These are phyloP conservation scores for Pseudoatta argentina DNA, from an alignment of 1,140 invertebrate species.

Conservation along the genomic window DNA sequence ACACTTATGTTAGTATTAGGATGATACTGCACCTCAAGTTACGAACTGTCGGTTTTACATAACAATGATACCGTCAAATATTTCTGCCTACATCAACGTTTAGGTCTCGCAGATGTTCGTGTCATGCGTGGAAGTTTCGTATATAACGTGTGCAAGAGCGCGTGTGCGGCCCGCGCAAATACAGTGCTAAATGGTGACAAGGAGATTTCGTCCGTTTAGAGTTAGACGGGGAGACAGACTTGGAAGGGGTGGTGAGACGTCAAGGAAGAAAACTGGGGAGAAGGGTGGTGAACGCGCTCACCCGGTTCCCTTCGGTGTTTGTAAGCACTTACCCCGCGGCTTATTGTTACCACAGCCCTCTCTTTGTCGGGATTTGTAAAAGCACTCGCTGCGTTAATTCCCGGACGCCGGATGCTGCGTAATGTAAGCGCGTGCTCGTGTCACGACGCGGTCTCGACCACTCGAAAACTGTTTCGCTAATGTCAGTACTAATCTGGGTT, in stretches of 20 bases:
- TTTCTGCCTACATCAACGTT: not conserved
- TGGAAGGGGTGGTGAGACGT: conserved; percentile 20
- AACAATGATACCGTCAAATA: conserved; percentile 17
- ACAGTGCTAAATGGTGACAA: conserved; percentile 47
- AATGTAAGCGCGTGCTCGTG: conserved; percentile 16
- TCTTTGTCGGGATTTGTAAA: conserved; percentile 82
- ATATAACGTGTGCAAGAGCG: not conserved
- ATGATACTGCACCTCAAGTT: not conserved
- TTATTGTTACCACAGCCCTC: conserved; percentile 82
- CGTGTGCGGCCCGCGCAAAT: not conserved
- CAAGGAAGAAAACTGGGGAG: conserved; percentile 17
- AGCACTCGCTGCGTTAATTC: conserved; percentile 81
- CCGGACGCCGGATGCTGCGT: conserved; percentile 70
- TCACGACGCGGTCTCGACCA: conserved; percentile 48
- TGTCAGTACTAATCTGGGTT: conserved; percentile 3
- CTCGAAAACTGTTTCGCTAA: conserved; percentile 23
- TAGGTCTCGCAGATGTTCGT: not conserved
- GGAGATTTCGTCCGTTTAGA: conserved; percentile 54
- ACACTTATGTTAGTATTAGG: not conserved
- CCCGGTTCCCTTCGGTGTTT: conserved; percentile 76
- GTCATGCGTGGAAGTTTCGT: conserved; percentile 3
- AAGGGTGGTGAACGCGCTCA: conserved; percentile 48
- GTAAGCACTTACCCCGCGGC: conserved; percentile 81
- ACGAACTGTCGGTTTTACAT: not conserved
- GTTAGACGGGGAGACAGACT: conserved; percentile 41